phyloP scores from a whole-genome alignment of 2,797 vertebrate genomes.

The Danio choprae region DNA sequence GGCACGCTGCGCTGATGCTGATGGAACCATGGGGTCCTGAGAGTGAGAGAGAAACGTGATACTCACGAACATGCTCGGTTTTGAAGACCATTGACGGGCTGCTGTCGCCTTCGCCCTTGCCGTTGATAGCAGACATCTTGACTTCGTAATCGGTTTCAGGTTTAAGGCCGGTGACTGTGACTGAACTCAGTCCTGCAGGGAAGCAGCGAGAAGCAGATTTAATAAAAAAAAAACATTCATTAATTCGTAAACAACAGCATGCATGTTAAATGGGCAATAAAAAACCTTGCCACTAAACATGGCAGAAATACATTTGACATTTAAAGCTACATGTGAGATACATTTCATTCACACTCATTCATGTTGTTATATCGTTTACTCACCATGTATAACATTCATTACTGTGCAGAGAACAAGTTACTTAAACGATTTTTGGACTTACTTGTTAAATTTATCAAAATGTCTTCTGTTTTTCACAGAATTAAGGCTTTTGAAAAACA shows the following conservation, averaged over 20 bases:
- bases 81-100: slow-evolving; percentile 85
- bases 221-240: slow-evolving; percentile 28
- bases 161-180: slow-evolving; percentile 88
- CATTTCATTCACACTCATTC: too few relatives aligned
- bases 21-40: slow-evolving; percentile 42
- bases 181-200: slow-evolving; percentile 77
- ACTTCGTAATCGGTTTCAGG: slow-evolving; percentile 90
- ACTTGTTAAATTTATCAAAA: too few relatives aligned
- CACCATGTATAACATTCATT: too few relatives aligned
- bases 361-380: too few relatives aligned
- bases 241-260: slow-evolving; percentile 34
- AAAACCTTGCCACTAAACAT: slow-evolving; percentile 9
- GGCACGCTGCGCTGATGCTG: slow-evolving; percentile 22
- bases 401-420: too few relatives aligned
- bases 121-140: slow-evolving; percentile 92
- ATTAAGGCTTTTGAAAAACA: too few relatives aligned
- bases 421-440: too few relatives aligned
- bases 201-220: slow-evolving; percentile 25
- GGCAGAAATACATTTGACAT: slow-evolving; percentile 21
- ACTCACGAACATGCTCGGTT: slow-evolving; percentile 98
- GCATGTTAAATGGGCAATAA: background rate
- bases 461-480: too few relatives aligned
- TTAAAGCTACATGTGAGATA: background rate
- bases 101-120: slow-evolving; percentile 93
- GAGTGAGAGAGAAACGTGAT: slow-evolving; percentile 32